Evolutionary conservation across 2,797 vertebrate genomes (phyloP).

Genomic region (Rhynchonycteris naso): DNA sequence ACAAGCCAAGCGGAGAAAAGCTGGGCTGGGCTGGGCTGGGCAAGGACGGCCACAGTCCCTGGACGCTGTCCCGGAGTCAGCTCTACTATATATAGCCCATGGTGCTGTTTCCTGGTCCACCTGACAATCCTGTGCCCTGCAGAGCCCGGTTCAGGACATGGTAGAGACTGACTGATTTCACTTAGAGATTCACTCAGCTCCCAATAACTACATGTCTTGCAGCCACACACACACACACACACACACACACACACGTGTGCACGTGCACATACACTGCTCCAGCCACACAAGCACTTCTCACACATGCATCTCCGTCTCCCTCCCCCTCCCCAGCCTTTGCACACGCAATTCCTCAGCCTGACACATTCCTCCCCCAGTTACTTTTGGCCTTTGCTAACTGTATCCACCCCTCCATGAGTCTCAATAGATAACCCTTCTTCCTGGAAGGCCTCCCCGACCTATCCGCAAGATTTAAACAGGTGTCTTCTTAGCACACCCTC

Average conservation of each 20-base stretch:
- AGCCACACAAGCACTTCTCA: neutral
- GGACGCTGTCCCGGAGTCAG: neutral
- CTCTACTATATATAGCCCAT: accelerated
- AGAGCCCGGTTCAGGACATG: neutral
- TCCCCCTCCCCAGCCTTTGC: neutral
- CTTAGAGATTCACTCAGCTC: neutral
- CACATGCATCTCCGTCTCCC: neutral
- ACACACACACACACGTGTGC: neutral
- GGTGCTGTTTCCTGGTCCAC: neutral
- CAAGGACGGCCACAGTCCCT: neutral
- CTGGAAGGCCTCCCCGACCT: neutral
- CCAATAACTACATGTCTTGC: neutral
- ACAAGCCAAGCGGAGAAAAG: neutral
- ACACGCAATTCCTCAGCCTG: neutral
- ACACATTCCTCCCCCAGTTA: neutral
- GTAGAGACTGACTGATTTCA: neutral
- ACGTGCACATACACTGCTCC: neutral
- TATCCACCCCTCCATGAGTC: neutral
- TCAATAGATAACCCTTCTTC: neutral
- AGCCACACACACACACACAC: neutral
- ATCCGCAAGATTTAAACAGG: neutral
- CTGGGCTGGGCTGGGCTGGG: neutral
- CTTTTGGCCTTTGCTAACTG: neutral
- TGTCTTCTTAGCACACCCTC: neutral
- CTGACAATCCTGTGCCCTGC: neutral